Percentiles rank a stretch among this genome's conserved stretches.
Evolutionary conservation across 2,888 invertebrate species (phyloP).

Genomic region (Gari tellinella): DNA sequence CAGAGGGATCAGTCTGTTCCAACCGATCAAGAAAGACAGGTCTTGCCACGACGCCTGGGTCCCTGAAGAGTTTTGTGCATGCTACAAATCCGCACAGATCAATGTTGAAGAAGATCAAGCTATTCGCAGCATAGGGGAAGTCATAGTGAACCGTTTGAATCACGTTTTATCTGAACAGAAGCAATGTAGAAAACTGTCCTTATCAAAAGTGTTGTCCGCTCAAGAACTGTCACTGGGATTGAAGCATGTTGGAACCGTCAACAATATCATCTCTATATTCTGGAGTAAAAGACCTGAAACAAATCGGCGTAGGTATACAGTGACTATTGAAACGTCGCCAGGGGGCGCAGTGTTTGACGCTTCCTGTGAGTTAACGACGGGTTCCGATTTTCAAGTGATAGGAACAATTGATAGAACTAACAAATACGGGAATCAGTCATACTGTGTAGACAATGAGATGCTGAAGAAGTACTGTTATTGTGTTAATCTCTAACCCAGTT

Average conservation of each 20-base stretch:
- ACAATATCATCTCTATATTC: too few relatives aligned
- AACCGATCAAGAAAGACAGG: constrained; percentile 89
- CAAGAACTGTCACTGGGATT: constrained; percentile 5
- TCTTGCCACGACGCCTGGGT: constrained; percentile 92
- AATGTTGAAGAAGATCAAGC: constrained; percentile 7
- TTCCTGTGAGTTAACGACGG: too few relatives aligned
- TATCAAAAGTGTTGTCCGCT: not conserved
- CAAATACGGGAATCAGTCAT: too few relatives aligned
- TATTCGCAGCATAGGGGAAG: constrained; percentile 3
- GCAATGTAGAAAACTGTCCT: not conserved
- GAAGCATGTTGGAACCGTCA: not conserved
- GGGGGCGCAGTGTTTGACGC: too few relatives aligned
- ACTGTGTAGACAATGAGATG: too few relatives aligned
- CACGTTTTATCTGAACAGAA: not conserved
- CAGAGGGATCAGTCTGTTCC: constrained; percentile 88
- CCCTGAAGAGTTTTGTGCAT: constrained; percentile 87
- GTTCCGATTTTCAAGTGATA: too few relatives aligned
- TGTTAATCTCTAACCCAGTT: too few relatives aligned
- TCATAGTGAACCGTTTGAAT: constrained; percentile 10
- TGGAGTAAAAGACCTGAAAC: too few relatives aligned
- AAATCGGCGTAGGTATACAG: too few relatives aligned
- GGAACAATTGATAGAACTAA: too few relatives aligned
- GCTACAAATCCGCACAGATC: constrained; percentile 25
- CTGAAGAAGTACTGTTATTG: too few relatives aligned
- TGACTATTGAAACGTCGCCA: too few relatives aligned